Base-by-base conservation (phyloP, 2,888 invertebrate genomes). In the Muschampia plurimacula region DNA sequence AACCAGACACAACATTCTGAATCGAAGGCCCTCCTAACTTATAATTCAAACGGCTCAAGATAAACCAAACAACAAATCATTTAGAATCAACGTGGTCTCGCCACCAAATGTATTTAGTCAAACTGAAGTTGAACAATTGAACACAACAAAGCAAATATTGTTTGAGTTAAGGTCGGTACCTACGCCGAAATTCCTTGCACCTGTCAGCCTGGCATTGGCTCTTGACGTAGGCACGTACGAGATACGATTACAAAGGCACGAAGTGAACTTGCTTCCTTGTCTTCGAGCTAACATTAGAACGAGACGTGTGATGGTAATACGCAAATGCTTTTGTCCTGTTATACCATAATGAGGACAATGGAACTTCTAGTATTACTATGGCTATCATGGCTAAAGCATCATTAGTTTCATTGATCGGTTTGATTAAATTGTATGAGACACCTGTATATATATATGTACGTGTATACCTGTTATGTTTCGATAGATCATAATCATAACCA, bases 121-220 rank as follows among this genome's bases (percentile, higher is more conserved):
- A 66, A 60, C 39, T 49, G 22, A 66, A 66, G 46, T 52, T 52
- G 60, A 66, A 71, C 60, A 60, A 71, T 59, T 36, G 65, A 71
- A 65, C 59, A 71, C 10, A 71, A 66, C 71, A 71, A 71, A 71
- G 13, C 66, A 66, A 60, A 66, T 59, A 66, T 71, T 88, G 62
- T 67, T 89, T 86, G 82, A 78, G 86, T 78, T 82, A 82, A 89
- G 90, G 89, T 83, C 85, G 83, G 81, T 83, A 83, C 89, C 89
- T 89, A 87, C 87, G 88, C 88, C 83, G 80, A 85, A 81, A 85
- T 84, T 81, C 82, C 82, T 80, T 81, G 79, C 74, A 76, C 75
- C 77, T 78, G 74, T 69, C 70, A 73, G 39, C 57, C 63, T 74
- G 77, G 74, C 77, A 76, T 76, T 74, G 77, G 75, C 67, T 64